Conservation (phyloP, 2,113 vertebrate species). For the Blennius ocellaris region DNA sequence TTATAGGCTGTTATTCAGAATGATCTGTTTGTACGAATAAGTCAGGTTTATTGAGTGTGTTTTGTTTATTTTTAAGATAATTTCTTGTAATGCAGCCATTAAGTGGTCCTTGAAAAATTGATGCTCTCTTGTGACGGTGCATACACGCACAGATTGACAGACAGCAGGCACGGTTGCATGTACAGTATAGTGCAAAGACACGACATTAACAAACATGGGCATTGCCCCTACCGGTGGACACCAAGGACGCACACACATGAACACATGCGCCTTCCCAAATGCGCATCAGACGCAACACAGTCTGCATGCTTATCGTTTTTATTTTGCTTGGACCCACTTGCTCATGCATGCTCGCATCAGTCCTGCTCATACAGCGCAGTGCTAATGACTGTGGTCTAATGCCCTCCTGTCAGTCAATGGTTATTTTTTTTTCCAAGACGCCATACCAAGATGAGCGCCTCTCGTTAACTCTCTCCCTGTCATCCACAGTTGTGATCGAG, state of each 20-base stretch:
- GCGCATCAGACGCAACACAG: slow-evolving; percentile 10
- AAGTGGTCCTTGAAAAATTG: slow-evolving; percentile 16
- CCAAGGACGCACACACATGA: background rate
- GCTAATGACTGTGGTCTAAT: slow-evolving; percentile 37
- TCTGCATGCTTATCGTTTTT: background rate
- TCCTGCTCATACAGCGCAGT: slow-evolving; percentile 28
- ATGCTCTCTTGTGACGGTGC: slow-evolving; percentile 14
- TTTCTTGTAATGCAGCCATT: slow-evolving; percentile 20
- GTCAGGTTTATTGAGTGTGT: slow-evolving; percentile 3
- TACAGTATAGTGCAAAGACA: slow-evolving; percentile 26
- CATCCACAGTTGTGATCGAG: slow-evolving; percentile 82
- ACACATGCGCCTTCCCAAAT: slow-evolving; percentile 29
- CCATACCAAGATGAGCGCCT: slow-evolving; percentile 43
- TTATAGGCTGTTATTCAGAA: background rate
- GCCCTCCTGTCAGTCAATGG: slow-evolving; percentile 32
- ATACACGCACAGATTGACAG: slow-evolving; percentile 25
- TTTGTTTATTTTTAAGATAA: background rate
- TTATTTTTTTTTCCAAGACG: slow-evolving; percentile 61
- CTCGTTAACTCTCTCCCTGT: slow-evolving; percentile 73
- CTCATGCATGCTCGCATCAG: slow-evolving; percentile 25
- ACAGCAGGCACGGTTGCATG: slow-evolving; percentile 14
- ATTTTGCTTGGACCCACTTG: slow-evolving; percentile 24
- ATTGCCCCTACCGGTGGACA: slow-evolving; percentile 35
- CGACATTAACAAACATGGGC: slow-evolving; percentile 40
- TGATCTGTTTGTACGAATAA: slow-evolving; percentile 34